phyloP scores from a whole-genome alignment of 2,888 invertebrate species.

The Ariolimax columbianus region DNA sequence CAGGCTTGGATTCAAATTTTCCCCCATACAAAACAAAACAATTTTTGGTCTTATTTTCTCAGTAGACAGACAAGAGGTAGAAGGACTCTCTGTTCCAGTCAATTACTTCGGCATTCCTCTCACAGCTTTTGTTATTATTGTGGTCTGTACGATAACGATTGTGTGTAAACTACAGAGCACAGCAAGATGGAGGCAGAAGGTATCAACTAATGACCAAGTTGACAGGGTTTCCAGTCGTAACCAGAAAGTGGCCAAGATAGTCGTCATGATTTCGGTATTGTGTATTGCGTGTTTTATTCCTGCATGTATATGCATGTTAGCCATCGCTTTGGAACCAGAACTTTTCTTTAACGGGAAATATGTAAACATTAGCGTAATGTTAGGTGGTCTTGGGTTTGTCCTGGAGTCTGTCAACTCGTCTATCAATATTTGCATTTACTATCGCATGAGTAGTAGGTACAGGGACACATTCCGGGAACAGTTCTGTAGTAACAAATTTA shows the following conservation, averaged over 20 bases:
- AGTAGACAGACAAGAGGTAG: neutral
- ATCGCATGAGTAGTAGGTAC: neutral
- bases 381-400: neutral
- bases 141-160: neutral
- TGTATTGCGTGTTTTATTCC: neutral
- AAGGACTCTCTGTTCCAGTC: neutral
- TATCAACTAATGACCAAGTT: neutral
- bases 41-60: neutral
- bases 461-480: neutral
- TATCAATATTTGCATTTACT: conserved; percentile 15
- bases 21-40: neutral
- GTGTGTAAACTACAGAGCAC: neutral
- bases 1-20: neutral
- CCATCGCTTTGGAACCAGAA: neutral
- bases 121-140: neutral
- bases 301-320: neutral
- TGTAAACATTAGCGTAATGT: neutral
- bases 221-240: neutral
- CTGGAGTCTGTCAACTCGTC: neutral
- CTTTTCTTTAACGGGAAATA: neutral
- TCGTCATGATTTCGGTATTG: neutral
- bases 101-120: neutral
- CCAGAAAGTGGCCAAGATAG: neutral
- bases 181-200: neutral
- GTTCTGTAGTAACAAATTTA: no score